Evolutionary conservation across 2,113 vertebrate species (phyloP).

Genomic region (Perca fluviatilis): DNA sequence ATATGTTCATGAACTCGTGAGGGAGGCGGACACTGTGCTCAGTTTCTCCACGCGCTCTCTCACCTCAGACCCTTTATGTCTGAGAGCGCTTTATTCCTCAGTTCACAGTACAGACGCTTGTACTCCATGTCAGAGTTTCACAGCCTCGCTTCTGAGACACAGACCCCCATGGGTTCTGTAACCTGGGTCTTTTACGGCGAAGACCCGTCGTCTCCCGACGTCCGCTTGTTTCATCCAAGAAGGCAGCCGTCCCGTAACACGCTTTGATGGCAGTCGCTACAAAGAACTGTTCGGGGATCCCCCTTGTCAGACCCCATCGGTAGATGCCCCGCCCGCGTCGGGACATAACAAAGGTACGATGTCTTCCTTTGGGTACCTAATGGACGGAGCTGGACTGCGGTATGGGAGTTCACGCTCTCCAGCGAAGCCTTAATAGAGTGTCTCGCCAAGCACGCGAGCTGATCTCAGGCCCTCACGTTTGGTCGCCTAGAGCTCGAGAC

Average conservation of each 20-base stretch:
- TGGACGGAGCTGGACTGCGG: not conserved
- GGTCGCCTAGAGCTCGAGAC: not conserved
- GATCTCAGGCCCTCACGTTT: not conserved
- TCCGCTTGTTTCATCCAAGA: not conserved
- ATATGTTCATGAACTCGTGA: slow-evolving; percentile 32
- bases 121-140: not conserved
- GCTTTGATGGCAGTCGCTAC: slow-evolving; percentile 9
- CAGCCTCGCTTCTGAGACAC: not conserved
- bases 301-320: not conserved
- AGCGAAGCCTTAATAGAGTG: slow-evolving; percentile 1
- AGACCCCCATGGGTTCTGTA: not conserved
- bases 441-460: not conserved
- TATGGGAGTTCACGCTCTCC: too few species aligned
- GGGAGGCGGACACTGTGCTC: not conserved
- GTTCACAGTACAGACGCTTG: not conserved
- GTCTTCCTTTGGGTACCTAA: not conserved
- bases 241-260: not conserved
- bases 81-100: not conserved
- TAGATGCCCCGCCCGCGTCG: not conserved
- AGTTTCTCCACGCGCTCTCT: not conserved
- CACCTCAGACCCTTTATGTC: slow-evolving; percentile 12
- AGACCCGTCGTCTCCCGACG: accelerated
- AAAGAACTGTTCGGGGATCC: not conserved
- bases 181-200: not conserved
- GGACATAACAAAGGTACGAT: not conserved